phyloP scores from a whole-genome alignment of 2,888 invertebrate species.

The Idaea aversata region DNA sequence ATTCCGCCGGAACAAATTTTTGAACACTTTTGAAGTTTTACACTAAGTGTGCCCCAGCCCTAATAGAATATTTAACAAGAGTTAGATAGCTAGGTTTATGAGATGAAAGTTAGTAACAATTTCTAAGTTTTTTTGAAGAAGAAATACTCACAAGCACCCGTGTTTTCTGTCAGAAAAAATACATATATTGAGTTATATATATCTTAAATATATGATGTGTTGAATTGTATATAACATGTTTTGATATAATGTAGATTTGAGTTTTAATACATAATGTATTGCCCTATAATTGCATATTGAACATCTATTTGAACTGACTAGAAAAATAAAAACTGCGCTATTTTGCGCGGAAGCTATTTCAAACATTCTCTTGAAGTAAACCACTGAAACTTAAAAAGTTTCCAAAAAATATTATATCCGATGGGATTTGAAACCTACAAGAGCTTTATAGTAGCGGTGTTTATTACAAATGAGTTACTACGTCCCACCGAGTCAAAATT shows the following conservation, averaged over 20 bases:
- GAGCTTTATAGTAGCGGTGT: too few relatives aligned
- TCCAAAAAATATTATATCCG: too few relatives aligned
- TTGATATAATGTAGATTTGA: neutral
- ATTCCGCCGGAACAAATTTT: too few relatives aligned
- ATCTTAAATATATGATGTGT: neutral
- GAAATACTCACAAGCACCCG: slow-evolving; percentile 75
- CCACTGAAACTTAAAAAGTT: too few relatives aligned
- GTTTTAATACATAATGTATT: neutral
- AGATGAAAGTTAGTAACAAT: slow-evolving; percentile 38
- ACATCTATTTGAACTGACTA: too few relatives aligned
- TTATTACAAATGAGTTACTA: too few relatives aligned
- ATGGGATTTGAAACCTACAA: too few relatives aligned
- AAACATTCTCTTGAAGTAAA: too few relatives aligned
- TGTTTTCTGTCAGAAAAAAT: slow-evolving; percentile 75
- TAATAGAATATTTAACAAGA: neutral
- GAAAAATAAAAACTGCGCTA: too few relatives aligned
- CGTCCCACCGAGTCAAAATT: too few relatives aligned
- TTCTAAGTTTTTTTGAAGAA: slow-evolving; percentile 34
- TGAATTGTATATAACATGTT: neutral
- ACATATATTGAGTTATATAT: slow-evolving; percentile 47
- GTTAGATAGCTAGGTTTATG: slow-evolving; percentile 13
- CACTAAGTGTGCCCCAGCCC: neutral
- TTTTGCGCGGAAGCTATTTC: too few relatives aligned
- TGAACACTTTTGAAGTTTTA: neutral
- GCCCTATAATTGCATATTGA: too few relatives aligned